Base-by-base conservation (phyloP, 2,113 vertebrate genomes). In the Dryoscopus gambensis region DNA sequence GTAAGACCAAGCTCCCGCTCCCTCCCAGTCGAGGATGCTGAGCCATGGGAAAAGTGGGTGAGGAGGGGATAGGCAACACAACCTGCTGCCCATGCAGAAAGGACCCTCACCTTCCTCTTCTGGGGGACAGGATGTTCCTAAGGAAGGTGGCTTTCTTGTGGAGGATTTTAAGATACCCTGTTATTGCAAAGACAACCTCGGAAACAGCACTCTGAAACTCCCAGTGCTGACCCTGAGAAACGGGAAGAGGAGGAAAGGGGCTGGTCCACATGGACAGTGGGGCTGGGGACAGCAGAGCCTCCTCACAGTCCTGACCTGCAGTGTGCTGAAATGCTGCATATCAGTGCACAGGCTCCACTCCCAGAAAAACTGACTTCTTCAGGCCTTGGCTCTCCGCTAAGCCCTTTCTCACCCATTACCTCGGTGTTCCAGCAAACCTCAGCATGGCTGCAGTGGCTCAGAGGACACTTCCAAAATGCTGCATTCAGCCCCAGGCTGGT, bases 181-280 rank as follows among this genome's bases (percentile, higher is more conserved):
- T 63, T 75, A 78, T 6, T 1, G 1, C 60, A 64, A 90, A 30
- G 21, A 33, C 33, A 82, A 70, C 23, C 50, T 78, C 0, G 0
- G 50, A 50, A 82, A 67, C 10, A 31, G 14, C 39, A 31, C 21
- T 55, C 27, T 55, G 39, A 90, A 90, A 82, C 23, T 46, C 30
- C 27, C 27, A 3, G 31, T 30, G 50, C 24, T 7, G 0, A 33
- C 19, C 13, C 40, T 52, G 28, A 87, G 63, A 59, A 74, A 14
- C 13, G 1, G 8, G 25, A 70, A 16, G 40, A 67, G 9, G 12
- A 73, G 10, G 47, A 70, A 49, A 46, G 63, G 11, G 33, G 49
- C 6, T 3, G 3, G 31, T 37, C n/a, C 0, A 1, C 47, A 49
- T 0, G 1, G 70, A 44, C 28, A 67, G 69, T 1, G 1, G n/a